Evolutionary conservation across 2,113 vertebrate species (phyloP), one percentile per base, ranked within the genome.

Genomic region (Acrocephalus kingi): DNA sequence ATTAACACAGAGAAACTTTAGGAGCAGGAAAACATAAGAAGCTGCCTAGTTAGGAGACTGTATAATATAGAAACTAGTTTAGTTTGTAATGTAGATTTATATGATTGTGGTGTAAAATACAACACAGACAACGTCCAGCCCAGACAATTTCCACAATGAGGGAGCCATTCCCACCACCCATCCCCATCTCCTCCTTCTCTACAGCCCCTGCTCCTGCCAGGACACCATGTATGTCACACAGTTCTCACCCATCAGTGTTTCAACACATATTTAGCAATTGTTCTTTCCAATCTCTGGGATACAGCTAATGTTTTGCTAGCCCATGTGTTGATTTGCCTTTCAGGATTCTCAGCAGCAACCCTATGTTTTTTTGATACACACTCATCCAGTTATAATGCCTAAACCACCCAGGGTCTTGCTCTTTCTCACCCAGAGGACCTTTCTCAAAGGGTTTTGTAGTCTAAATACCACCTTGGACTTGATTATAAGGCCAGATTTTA

Each of bases 401-500:
- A 78, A 87, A 87, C 15, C 24, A 68, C 37, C 6, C 3, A 1
- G 18, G 11, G 30, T 71, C 76, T 77, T 72, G 48, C 33, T 55
- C 45, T 25, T 91, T 43, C 24, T 68, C 19, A 82, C 72, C 19
- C 35, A 68, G 5, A 64, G 15, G 19, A 56, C 54, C 35, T 64
- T 79, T 80, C 33, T 76, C 45, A 72, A 87, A 93, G 35, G 13
- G 31, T 45, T 93, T 85, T 87, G 9, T 8, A 55, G 31, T 31
- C 37, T 73, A 92, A 83, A 61, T 46, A 54, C 8, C 51, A 87
- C 27, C n/a, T 1, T 73, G 37, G 68, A 77, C 48, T 86, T 86
- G 31, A 84, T 16, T 74, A 13, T 46, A 88, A 90, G 35, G 52
- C 21, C 64, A 87, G 27, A 90, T 89, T 84, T 92, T 86, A 74